These are phyloP conservation scores for Ascidia mentula DNA, from an alignment of 23 tunicate species.

Conservation along the genomic window DNA sequence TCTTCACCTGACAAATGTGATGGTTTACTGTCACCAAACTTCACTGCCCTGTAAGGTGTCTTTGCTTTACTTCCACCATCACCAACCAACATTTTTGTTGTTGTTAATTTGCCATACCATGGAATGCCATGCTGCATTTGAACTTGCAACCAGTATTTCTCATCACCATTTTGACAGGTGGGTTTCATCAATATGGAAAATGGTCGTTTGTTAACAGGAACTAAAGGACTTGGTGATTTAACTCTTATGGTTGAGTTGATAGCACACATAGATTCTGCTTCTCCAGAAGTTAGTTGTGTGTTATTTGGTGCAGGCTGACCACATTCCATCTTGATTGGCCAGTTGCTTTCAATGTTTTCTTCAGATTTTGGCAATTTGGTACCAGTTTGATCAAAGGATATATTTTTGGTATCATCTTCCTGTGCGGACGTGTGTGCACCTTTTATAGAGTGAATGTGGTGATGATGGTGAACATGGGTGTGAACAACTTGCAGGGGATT, in stretches of 20 bases:
- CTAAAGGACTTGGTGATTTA: background rate
- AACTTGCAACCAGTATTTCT: constrained; percentile 29
- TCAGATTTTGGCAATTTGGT: background rate
- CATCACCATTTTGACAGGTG: constrained; percentile 40
- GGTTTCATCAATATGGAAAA: constrained; percentile 37
- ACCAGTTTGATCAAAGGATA: background rate
- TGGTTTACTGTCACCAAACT: background rate
- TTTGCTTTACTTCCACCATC: constrained; percentile 12
- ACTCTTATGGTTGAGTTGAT: background rate
- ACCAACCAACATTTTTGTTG: background rate
- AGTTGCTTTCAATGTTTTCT: background rate
- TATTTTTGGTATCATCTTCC: background rate
- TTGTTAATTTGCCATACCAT: constrained; percentile 1
- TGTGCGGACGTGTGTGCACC: background rate
- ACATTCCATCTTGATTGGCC: background rate
- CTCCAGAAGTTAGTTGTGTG: background rate
- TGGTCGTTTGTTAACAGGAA: background rate
- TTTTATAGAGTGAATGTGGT: constrained; percentile 62
- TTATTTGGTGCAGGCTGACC: background rate
- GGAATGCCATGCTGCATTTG: constrained; percentile 45
- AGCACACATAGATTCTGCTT: background rate
- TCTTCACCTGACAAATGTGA: background rate
- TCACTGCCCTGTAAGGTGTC: constrained; percentile 47
- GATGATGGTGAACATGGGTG: constrained; percentile 73
- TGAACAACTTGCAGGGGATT: constrained; percentile 60